Evolutionary conservation across 92 coral and sea anemone genomes (phyloP).

Genomic region (Bergia puertoricense): DNA sequence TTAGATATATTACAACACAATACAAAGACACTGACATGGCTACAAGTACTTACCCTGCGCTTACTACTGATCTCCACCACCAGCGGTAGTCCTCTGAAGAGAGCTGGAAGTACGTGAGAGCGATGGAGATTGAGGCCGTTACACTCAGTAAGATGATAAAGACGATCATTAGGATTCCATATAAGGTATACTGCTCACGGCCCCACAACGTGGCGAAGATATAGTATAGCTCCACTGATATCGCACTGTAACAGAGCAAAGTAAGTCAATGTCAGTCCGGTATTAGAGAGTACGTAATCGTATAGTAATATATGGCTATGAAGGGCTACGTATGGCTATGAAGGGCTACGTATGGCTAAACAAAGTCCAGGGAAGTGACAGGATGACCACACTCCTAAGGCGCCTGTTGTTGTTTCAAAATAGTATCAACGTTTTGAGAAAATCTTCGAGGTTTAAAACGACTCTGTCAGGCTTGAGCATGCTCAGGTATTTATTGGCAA

Average conservation of each 20-base stretch:
- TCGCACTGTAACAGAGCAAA: slow-evolving; percentile 68
- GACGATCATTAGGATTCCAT: slow-evolving; percentile 88
- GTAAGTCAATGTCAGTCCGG: too few relatives aligned
- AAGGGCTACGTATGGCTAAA: background rate
- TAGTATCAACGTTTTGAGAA: background rate
- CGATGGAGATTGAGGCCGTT: slow-evolving; percentile 94
- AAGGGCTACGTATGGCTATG: background rate
- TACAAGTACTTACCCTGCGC: slow-evolving; percentile 81
- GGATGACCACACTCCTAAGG: background rate
- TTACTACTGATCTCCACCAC: slow-evolving; percentile 98
- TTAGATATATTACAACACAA: too few relatives aligned
- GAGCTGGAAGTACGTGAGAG: slow-evolving; percentile 95
- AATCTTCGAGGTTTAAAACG: background rate
- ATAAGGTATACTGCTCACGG: slow-evolving; percentile 96
- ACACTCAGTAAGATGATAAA: slow-evolving; percentile 93
- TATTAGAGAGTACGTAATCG: too few relatives aligned
- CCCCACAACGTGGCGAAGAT: slow-evolving; percentile 99
- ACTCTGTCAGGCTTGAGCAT: too few relatives aligned
- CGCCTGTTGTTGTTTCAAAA: background rate
- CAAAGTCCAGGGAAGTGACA: background rate
- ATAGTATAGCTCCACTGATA: slow-evolving; percentile 96
- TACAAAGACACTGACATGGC: background rate
- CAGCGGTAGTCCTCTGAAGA: slow-evolving; percentile 96
- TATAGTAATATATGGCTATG: too few relatives aligned
- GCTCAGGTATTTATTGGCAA: too few relatives aligned